Evolutionary conservation across 2,797 vertebrate genomes (phyloP), one percentile per base, ranked within the genome.

Genomic region (Leptoclinus maculatus): DNA sequence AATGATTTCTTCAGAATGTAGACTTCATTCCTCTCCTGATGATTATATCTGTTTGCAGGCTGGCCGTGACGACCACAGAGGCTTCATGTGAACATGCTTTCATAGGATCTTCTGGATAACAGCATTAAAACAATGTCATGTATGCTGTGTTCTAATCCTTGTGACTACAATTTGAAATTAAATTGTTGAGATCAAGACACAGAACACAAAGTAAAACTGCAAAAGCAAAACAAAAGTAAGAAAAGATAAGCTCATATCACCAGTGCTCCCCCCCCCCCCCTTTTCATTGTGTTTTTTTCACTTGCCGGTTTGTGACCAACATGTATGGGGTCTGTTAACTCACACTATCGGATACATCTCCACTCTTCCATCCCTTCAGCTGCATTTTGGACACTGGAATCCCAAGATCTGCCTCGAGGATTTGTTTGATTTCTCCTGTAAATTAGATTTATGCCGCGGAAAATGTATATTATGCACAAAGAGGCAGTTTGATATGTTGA

Each of bases 281-380:
- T 17, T 45, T 66, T 57, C 4, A 19, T 25, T 47, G n/a, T 39
- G 34, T 45, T 19, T 66, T 19, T 64, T 34, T 21, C 1, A 45
- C 6, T 60, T 39, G 10, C 4, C 25, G 14, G 34, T 17, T 74
- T 65, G 45, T 45, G 32, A 66, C 14, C 25, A 53, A 73, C 7
- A 17, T 25, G 56, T 41, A 11, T 7, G 25, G 23, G 45, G n/a
- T 10, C 1, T 17, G 8, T 57, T 17, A 87, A 98, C 98, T 99
- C 92, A 99, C 98, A 91, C 95, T 98, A 85, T 99, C 98, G 71
- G 97, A 97, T 76, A 99, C 96, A 64, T 99, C 98, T 85, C 97
- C 97, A 82, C 95, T 96, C 95, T 99, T 99, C 98, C 98, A 99
- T 78, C 98, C 98, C 91, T 99, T 99, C 87, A 99, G 96, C 86